A percentile compares a stretch with the other conserved stretches of the same genome.
These are phyloP conservation scores for Drosophila novamexicana DNA, from an alignment of 1,140 invertebrate species.

Conservation along the genomic window DNA sequence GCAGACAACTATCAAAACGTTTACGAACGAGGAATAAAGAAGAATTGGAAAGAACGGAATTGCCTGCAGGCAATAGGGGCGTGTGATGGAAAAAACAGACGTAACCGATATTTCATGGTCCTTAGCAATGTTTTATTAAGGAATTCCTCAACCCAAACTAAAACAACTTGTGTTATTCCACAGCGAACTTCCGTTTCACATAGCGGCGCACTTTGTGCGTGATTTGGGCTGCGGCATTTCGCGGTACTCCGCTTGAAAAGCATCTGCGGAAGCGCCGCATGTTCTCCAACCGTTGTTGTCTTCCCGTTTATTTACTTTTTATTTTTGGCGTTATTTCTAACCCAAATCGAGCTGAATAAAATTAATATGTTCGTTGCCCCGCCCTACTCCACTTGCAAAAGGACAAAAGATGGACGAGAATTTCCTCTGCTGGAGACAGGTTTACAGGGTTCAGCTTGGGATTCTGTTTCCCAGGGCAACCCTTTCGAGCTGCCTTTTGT, in stretches of 20 bases:
- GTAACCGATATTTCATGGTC: background rate
- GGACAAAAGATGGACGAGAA: constrained; percentile 20
- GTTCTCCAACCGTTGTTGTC: background rate
- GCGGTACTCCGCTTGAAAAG: constrained; percentile 31
- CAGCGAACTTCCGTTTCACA: constrained; percentile 42
- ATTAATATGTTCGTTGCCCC: constrained; percentile 6
- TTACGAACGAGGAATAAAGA: background rate
- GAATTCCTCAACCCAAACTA: no score
- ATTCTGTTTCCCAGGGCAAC: constrained; percentile 42
- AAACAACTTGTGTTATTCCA: background rate
- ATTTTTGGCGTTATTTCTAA: constrained; percentile 45
- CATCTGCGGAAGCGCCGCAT: constrained; percentile 38
- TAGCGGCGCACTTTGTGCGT: background rate
- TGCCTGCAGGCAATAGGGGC: background rate
- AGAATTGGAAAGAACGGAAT: background rate
- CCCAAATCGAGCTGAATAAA: constrained; percentile 41
- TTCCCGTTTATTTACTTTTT: background rate
- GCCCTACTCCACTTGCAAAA: constrained; percentile 8
- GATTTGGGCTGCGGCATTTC: constrained; percentile 2
- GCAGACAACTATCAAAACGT: no score
- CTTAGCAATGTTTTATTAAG: background rate
- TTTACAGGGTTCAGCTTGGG: background rate
- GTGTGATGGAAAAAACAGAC: no score
- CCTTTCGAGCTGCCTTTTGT: constrained; percentile 28
- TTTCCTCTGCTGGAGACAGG: constrained; percentile 8